phyloP scores from a whole-genome alignment of 2,113 vertebrate genomes.

The Junco hyemalis region DNA sequence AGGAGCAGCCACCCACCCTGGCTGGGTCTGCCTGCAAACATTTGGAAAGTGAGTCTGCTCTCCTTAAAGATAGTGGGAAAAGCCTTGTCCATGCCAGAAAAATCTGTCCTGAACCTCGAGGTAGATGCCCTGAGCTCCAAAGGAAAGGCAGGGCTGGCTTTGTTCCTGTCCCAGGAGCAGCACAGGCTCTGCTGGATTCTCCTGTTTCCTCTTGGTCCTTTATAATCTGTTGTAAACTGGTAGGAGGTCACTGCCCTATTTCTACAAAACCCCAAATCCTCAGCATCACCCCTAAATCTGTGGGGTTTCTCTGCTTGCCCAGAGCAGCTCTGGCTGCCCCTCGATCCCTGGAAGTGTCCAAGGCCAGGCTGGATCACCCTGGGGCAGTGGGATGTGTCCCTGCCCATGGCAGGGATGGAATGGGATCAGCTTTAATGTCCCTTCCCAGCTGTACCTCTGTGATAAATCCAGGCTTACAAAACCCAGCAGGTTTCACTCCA shows the following conservation, averaged over 20 bases:
- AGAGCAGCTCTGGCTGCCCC: neutral
- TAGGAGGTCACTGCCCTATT: neutral
- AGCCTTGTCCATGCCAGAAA: neutral
- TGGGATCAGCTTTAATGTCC: neutral
- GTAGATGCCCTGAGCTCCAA: neutral
- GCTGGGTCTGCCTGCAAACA: neutral
- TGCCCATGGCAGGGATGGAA: neutral
- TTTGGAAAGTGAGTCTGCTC: neutral
- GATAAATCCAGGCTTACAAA: neutral
- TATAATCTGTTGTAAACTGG: neutral
- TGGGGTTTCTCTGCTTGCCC: neutral
- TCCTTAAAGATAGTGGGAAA: neutral
- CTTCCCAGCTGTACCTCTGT: neutral
- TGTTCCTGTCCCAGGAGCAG: neutral
- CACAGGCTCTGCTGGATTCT: neutral
- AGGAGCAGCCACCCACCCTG: neutral
- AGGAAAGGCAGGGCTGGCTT: neutral
- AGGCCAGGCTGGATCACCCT: neutral
- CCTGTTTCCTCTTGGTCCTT: fast-evolving
- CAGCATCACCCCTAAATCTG: neutral
- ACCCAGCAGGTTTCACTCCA: neutral
- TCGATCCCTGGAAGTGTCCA: neutral
- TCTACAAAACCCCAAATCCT: neutral
- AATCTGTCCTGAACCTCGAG: neutral
- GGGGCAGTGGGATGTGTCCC: neutral